Evolutionary conservation across 2,797 vertebrate species (phyloP).

Genomic region (Microctenopoma lineatum): DNA sequence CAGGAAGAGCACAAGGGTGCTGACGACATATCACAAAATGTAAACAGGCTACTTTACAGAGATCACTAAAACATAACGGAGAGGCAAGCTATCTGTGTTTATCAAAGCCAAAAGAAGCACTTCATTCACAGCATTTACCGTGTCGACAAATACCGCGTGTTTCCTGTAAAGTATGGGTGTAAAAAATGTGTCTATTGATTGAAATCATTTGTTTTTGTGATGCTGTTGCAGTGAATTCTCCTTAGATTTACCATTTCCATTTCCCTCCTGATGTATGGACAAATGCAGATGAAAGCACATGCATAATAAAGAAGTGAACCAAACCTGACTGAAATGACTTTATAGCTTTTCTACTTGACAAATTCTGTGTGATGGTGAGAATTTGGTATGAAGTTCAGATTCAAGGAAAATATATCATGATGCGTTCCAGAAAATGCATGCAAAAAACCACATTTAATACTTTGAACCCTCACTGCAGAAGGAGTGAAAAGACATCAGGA

Average conservation of each 20-base stretch:
- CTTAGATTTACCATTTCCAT: conserved; percentile 5
- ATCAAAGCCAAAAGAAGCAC: conserved; percentile 71
- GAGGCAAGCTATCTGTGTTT: conserved; percentile 54
- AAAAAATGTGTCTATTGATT: conserved; percentile 70
- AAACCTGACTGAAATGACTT: conserved; percentile 22
- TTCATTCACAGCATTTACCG: conserved; percentile 70
- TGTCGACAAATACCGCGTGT: conserved; percentile 65
- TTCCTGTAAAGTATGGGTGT: conserved; percentile 71
- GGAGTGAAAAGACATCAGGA: no score
- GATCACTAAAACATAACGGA: conserved; percentile 49
- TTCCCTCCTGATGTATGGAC: background rate
- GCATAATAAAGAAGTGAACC: conserved; percentile 37
- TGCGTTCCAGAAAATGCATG: conserved; percentile 6
- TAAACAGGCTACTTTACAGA: conserved; percentile 73
- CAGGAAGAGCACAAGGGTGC: conserved; percentile 59
- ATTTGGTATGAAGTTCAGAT: conserved; percentile 20
- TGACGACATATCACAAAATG: conserved; percentile 73
- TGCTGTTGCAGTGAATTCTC: conserved; percentile 28
- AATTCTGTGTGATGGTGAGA: conserved; percentile 35
- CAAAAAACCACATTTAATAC: background rate
- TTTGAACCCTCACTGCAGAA: background rate
- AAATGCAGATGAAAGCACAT: conserved; percentile 33
- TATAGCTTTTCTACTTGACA: background rate
- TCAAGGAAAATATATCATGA: background rate
- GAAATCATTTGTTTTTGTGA: conserved; percentile 27